Conservation (phyloP, 2,797 vertebrate genomes). For the Mus minutoides region DNA sequence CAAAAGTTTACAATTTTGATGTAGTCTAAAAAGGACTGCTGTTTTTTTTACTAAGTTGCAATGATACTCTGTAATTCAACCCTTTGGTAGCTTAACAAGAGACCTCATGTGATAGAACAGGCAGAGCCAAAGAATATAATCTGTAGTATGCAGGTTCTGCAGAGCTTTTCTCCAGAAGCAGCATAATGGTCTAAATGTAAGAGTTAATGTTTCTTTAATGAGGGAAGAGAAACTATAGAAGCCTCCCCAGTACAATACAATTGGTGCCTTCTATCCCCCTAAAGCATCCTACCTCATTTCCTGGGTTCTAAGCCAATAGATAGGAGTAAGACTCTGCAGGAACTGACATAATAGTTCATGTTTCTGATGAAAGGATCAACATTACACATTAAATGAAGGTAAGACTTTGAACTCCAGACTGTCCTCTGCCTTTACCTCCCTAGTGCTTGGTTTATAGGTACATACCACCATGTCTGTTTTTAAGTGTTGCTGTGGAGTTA, state of each 20-base stretch:
- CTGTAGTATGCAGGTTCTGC: not conserved
- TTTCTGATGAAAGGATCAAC: not conserved
- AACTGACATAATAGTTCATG: not conserved
- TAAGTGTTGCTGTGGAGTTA: not conserved
- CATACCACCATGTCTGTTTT: not conserved
- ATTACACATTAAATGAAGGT: not conserved
- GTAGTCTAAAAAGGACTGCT: not conserved
- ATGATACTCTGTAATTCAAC: not conserved
- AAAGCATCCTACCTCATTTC: not conserved
- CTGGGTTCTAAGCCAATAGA: not conserved
- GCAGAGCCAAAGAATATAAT: not conserved
- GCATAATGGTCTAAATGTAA: not conserved
- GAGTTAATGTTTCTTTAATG: not conserved
- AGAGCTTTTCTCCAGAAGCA: not conserved
- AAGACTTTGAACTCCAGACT: too few relatives aligned
- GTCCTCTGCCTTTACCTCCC: not conserved
- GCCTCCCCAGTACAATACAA: not conserved
- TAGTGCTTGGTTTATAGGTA: not conserved
- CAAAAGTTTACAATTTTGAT: slow-evolving; percentile 7
- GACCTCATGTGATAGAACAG: not conserved
- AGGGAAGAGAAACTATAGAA: not conserved
- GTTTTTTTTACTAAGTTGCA: not conserved
- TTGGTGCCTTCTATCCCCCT: not conserved
- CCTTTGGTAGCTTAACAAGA: not conserved
- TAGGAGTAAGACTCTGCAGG: not conserved